Evolutionary conservation across 2,888 invertebrate genomes (phyloP), one percentile per base, ranked within the genome.

Genomic region (Synanthedon myopaeformis): DNA sequence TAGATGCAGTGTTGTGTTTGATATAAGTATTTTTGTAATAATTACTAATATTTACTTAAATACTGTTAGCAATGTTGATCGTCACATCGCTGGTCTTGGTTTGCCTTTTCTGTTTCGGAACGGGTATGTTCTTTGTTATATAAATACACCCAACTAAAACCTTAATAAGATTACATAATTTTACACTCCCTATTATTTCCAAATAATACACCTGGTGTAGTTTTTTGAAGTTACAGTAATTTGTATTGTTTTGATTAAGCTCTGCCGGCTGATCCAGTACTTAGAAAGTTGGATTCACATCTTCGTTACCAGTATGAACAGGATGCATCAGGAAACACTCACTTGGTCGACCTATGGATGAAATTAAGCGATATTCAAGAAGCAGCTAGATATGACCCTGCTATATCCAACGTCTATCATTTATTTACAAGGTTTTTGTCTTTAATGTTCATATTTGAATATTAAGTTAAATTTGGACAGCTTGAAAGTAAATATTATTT

Each of bases 371-470:
- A 67, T 49, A 23, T 66, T 2, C 52, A 51, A 6, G 61, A 69
- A 28, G 58, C 66, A 8, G 59, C 62, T 0, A 61, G 74, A 61
- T 81, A 63, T 53, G 62, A 75, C 42, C 77, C 81, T 0, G 54
- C 55, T 5, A 54, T 55, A 0, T 56, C 66, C 12, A 81, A 79
- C 58, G 66, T 62, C 3, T 80, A 80, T 56, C 79, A 81, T 60
- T 61, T 80, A 11, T 81, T 78, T 57, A 81, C 81, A 1, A 78
- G 80, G 81, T 80, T 58, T 51, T 23, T 23, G 23, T 23, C 23
- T 23, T 23, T 5, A 23, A 23, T 5, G 23, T 23, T 23, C 23
- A 23, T 23, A 4, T 23, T 5, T 5, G 23, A 5, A 23, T 23
- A 23, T 23, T 5, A 23, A 23, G 5, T 23, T 5, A 5, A 23